Conservation (phyloP, 2,113 vertebrate genomes). For the Nycticebus coucang region DNA sequence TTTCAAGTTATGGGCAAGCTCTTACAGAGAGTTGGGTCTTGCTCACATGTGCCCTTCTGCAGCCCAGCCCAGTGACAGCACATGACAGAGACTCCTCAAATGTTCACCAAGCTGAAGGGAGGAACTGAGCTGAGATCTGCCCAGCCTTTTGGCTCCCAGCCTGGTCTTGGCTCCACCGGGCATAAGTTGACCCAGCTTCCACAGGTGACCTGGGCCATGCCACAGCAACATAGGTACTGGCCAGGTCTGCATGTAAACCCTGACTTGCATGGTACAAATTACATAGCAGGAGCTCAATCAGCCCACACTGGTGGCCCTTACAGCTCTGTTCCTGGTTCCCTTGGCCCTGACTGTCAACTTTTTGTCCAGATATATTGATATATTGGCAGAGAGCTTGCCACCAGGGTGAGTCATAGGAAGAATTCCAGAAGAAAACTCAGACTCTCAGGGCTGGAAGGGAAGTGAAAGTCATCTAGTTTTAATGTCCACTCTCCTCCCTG, state of each 20-base stretch:
- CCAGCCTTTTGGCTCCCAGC: neutral
- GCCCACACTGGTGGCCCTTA: neutral
- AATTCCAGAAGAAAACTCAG: conserved; percentile 15
- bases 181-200: neutral
- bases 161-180: rapidly evolving
- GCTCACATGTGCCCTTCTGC: neutral
- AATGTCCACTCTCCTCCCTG: neutral
- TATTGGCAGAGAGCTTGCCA: conserved; percentile 7
- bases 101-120: neutral
- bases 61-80: neutral
- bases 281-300: neutral
- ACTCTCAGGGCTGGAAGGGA: neutral
- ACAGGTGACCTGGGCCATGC: neutral
- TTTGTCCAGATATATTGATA: neutral
- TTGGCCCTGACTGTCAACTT: neutral
- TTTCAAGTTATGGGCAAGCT: neutral
- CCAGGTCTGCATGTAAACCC: neutral
- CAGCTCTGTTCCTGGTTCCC: neutral
- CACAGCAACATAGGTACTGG: neutral
- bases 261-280: neutral
- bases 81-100: neutral
- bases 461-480: neutral
- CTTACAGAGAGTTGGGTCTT: neutral
- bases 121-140: neutral
- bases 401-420: neutral